phyloP scores from a whole-genome alignment of 2,888 invertebrate species.

The Apamea anceps region DNA sequence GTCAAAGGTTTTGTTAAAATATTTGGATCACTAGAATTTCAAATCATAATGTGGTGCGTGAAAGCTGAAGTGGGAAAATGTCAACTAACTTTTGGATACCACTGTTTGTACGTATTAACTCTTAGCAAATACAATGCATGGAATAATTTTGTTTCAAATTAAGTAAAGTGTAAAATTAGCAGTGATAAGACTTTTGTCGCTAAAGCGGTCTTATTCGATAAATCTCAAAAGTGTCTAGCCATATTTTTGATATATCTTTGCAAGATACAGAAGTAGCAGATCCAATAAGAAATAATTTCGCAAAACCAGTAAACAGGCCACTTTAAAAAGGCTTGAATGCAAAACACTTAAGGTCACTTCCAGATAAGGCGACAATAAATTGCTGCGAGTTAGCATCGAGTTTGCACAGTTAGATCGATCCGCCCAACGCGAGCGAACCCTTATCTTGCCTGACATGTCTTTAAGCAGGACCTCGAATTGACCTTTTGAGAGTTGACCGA shows the following conservation, averaged over 20 bases:
- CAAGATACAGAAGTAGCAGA: neutral
- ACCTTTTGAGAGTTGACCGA: constrained; percentile 78
- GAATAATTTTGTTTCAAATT: neutral
- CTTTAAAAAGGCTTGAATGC: neutral
- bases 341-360: constrained; percentile 28
- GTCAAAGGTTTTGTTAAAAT: too few relatives aligned
- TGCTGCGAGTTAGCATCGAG: constrained; percentile 54
- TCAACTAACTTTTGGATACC: too few relatives aligned
- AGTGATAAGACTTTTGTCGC: neutral
- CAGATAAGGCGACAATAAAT: constrained; percentile 50
- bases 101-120: too few relatives aligned
- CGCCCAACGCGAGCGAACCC: constrained; percentile 76
- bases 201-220: neutral
- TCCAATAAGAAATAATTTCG: neutral
- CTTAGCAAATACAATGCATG: neutral
- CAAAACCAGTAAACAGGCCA: neutral
- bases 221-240: neutral
- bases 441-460: constrained; percentile 81
- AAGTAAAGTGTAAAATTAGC: neutral
- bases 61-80: too few relatives aligned
- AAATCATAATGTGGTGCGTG: too few relatives aligned
- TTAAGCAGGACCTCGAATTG: constrained; percentile 79
- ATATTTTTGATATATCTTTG: neutral
- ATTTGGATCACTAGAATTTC: too few relatives aligned
- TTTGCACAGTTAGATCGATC: constrained; percentile 70